Base-by-base conservation (phyloP, 1,140 invertebrate genomes). In the Zophobas atratus region DNA sequence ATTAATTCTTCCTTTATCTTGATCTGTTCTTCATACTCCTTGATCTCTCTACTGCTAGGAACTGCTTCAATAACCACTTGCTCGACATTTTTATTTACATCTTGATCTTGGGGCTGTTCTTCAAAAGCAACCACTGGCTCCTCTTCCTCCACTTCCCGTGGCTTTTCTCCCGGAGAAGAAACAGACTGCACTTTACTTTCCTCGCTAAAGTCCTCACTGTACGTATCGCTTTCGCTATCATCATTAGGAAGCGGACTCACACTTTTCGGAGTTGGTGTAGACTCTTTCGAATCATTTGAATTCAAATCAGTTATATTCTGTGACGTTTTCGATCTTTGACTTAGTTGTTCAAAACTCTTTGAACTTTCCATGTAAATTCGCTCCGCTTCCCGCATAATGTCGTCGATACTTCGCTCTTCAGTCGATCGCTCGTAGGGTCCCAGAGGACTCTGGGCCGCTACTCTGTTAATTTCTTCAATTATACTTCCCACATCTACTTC, bases 301-400 rank as follows among this genome's bases (percentile, higher is more conserved):
- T 81, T 60, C 49, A 85, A 73, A 60, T 85, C 83, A 34, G 82
- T 81, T 55, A 86, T 76, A 81, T 85, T 84, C 43, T 85, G 82
- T 2, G 84, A 86, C 3, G 84, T 85, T 74, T 82, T 83, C 6
- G 85, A 86, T 38, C 80, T 76, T 53, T 83, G 82, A 56, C 84
- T 86, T 6, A 87, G 77, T 57, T 87, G 86, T 76, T 87, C 86
- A 79, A 86, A 87, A 70, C 84, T 86, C 75, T 86, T 86, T 5
- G 86, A 87, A 77, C 86, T 87, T 73, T 86, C 85, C 49, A 85
- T 81, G 74, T 85, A 86, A 35, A 86, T 82, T 72, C 79, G 84
- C 74, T 87, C 86, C 33, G 85, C 84, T 77, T 87, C 85, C 70
- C 82, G 81, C 81, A 87, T 84, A 33, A 87, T 81, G 46, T 87